A percentile compares a stretch with the other conserved stretches of the same genome.
Evolutionary conservation across 2,888 invertebrate species (phyloP).

Genomic region (Synanthedon andrenaeformis): DNA sequence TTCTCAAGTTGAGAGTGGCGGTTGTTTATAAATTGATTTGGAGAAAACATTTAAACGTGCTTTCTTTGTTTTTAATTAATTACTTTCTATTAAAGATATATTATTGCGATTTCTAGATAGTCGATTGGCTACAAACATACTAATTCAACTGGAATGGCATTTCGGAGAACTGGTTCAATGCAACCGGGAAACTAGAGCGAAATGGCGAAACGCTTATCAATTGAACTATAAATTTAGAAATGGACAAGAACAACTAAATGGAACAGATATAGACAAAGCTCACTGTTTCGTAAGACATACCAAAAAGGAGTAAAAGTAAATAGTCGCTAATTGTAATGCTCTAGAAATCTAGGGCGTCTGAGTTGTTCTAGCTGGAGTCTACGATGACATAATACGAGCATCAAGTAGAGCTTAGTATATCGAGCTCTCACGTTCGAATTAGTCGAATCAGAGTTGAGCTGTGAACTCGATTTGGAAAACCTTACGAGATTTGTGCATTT

Average conservation of each 20-base stretch:
- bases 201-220: constrained; percentile 33
- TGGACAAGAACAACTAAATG: constrained; percentile 8
- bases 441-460: constrained; percentile 18
- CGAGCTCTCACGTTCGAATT: constrained; percentile 56
- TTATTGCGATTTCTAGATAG: constrained; percentile 10
- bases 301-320: background rate
- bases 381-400: constrained; percentile 40
- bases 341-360: constrained; percentile 29
- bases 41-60: background rate
- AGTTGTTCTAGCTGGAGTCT: constrained; percentile 17
- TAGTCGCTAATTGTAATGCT: constrained; percentile 24
- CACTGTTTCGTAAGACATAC: background rate
- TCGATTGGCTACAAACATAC: constrained; percentile 12
- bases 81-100: background rate
- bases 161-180: constrained; percentile 38
- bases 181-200: constrained; percentile 33
- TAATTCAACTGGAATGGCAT: constrained; percentile 15
- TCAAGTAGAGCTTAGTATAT: constrained; percentile 21
- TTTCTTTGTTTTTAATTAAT: background rate
- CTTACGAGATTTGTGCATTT: constrained; percentile 19
- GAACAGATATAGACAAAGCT: background rate
- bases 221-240: constrained; percentile 30
- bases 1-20: too few relatives aligned
- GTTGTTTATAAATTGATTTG: background rate
- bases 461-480: constrained; percentile 19